Percentiles rank a stretch among this genome's conserved stretches.
These are phyloP conservation scores for Seladonia tumulorum DNA, from an alignment of 2,888 invertebrate genomes.

Conservation along the genomic window DNA sequence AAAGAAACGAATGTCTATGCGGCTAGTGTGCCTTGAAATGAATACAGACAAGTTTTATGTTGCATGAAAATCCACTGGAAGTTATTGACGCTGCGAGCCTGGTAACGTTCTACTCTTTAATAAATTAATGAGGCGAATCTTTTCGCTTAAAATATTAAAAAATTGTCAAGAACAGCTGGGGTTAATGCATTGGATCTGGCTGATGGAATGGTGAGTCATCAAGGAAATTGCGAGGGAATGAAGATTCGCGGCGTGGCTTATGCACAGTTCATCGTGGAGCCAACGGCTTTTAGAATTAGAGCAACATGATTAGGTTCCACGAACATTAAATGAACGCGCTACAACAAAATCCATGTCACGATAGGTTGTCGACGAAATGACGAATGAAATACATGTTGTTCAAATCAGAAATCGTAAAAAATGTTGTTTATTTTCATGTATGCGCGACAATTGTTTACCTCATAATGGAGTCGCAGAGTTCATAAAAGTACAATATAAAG, in stretches of 20 bases:
- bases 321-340: not conserved
- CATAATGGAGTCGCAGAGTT: not conserved
- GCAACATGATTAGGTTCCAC: not conserved
- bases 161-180: not conserved
- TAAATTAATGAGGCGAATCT: not conserved
- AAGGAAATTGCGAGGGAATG: not conserved
- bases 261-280: not conserved
- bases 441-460: not conserved
- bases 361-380: not conserved
- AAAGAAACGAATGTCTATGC: no score
- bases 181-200: not conserved
- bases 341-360: not conserved
- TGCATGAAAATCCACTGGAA: not conserved
- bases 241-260: not conserved
- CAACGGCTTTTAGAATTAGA: not conserved
- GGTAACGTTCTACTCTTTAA: not conserved
- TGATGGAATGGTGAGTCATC: not conserved
- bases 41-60: not conserved
- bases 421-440: not conserved
- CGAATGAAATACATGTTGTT: not conserved
- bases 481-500: not conserved
- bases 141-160: conserved; percentile 1
- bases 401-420: not conserved
- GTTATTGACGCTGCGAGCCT: no score
- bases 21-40: no score